phyloP scores from a whole-genome alignment of 2,113 vertebrate genomes.

The Amphilophus citrinellus region DNA sequence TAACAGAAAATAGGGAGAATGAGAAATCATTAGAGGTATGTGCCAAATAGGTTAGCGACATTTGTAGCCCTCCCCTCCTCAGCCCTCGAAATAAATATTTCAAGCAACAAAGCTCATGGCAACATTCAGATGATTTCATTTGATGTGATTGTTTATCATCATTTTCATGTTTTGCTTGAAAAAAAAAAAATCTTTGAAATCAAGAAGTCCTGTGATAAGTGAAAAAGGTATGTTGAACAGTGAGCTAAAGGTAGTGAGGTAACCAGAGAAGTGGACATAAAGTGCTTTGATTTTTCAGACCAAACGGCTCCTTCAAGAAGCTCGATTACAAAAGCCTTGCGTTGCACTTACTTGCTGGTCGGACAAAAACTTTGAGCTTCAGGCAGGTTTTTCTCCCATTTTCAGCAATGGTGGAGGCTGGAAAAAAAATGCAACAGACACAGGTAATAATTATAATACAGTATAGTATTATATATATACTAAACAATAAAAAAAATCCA shows the following conservation, averaged over 20 bases:
- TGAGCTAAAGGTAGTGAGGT: slow-evolving; percentile 50
- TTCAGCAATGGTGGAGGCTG: slow-evolving; percentile 95
- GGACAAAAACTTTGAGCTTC: slow-evolving; percentile 98
- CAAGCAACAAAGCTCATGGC: slow-evolving; percentile 81
- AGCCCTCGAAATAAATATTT: slow-evolving; percentile 60
- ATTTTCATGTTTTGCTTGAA: slow-evolving; percentile 32
- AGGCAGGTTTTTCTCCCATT: slow-evolving; percentile 95
- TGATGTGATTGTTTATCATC: slow-evolving; percentile 33
- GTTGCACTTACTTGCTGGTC: slow-evolving; percentile 94
- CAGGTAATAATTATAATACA: slow-evolving; percentile 50
- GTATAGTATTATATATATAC: not conserved
- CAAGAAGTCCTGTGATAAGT: slow-evolving; percentile 82
- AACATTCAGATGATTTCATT: slow-evolving; percentile 71
- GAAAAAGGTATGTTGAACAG: slow-evolving; percentile 56
- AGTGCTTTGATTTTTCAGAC: slow-evolving; percentile 50
- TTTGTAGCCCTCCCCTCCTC: slow-evolving; percentile 64
- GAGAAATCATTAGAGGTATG: slow-evolving; percentile 83
- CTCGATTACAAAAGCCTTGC: slow-evolving; percentile 62
- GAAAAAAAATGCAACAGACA: slow-evolving; percentile 58
- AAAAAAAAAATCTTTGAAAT: slow-evolving; percentile 28
- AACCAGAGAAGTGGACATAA: slow-evolving; percentile 52
- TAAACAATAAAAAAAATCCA: not conserved
- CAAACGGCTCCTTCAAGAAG: slow-evolving; percentile 68
- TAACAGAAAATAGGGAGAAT: slow-evolving; percentile 94
- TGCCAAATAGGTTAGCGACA: slow-evolving; percentile 98